Conservation (phyloP, 2,888 invertebrate genomes). For the Epistrophella euchroma region DNA sequence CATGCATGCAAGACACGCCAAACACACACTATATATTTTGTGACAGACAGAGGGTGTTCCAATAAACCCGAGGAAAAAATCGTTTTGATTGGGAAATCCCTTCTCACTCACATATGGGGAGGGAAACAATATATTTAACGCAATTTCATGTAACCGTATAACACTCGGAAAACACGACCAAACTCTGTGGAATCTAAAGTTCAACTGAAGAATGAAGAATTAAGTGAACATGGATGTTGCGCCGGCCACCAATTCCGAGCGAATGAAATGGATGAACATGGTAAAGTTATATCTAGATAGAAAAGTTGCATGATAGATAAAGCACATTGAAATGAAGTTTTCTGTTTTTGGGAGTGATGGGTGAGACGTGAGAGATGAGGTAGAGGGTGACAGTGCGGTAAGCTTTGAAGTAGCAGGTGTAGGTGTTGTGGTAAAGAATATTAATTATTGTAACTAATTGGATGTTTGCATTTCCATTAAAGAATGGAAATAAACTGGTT, state of each 20-base stretch:
- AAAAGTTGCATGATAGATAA: slow-evolving; percentile 59
- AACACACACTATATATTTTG: slow-evolving; percentile 21
- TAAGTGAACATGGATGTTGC: slow-evolving; percentile 62
- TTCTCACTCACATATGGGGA: slow-evolving; percentile 41
- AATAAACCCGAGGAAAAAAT: slow-evolving; percentile 40
- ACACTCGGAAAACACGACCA: slow-evolving; percentile 55
- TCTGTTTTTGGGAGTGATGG: neutral
- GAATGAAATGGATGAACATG: slow-evolving; percentile 6
- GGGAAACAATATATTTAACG: slow-evolving; percentile 3
- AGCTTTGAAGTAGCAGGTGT: slow-evolving; percentile 39
- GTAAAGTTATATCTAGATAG: slow-evolving; percentile 59
- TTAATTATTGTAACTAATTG: slow-evolving; percentile 57
- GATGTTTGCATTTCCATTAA: slow-evolving; percentile 53
- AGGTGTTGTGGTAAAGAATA: slow-evolving; percentile 37
- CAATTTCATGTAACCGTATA: slow-evolving; percentile 45
- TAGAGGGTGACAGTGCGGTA: neutral
- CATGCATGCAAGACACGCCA: slow-evolving; percentile 55
- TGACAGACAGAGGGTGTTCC: slow-evolving; percentile 51
- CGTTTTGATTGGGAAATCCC: slow-evolving; percentile 74
- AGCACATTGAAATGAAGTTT: neutral
- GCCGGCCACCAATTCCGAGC: neutral
- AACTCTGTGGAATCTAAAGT: slow-evolving; percentile 75
- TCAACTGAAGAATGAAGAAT: slow-evolving; percentile 64
- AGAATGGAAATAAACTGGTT: neutral
- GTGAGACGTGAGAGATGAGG: neutral